phyloP scores from a whole-genome alignment of 2,888 invertebrate species.

The Drosophila mercatorum region DNA sequence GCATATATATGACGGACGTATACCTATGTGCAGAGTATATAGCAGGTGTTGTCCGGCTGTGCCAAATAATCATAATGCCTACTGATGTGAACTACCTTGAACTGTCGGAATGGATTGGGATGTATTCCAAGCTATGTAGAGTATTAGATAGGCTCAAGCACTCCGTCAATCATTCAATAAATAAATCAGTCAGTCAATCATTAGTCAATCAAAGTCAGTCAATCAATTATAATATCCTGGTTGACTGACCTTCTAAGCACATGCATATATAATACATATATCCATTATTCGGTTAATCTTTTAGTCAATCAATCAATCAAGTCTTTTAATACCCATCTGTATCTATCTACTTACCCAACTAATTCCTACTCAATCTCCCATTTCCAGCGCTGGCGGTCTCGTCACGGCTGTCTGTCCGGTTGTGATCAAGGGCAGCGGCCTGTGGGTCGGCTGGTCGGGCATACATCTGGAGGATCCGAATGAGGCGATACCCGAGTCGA shows the following conservation, averaged over 20 bases:
- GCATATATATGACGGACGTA: constrained; percentile 1
- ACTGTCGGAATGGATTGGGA: background rate
- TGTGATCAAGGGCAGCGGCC: constrained; percentile 92
- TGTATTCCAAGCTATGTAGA: too few species aligned
- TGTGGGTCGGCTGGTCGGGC: constrained; percentile 97
- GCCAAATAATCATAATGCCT: background rate
- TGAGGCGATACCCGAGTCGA: constrained; percentile 93
- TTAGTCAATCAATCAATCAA: background rate
- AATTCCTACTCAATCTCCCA: background rate
- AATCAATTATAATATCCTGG: too few species aligned
- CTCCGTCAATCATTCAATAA: background rate
- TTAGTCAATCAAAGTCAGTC: too few species aligned
- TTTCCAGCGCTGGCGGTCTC: constrained; percentile 92
- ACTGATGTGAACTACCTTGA: background rate
- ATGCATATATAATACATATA: too few species aligned
- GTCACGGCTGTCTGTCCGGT: constrained; percentile 96
- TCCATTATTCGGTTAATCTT: background rate
- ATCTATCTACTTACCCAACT: background rate
- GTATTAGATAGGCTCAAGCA: background rate
- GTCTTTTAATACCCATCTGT: too few species aligned
- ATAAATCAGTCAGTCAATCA: background rate
- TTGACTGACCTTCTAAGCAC: too few species aligned
- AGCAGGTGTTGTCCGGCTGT: constrained; percentile 2
- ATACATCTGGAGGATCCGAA: constrained; percentile 91
- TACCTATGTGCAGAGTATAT: background rate